phyloP scores from a whole-genome alignment of 1,140 invertebrate genomes.

The Prorops nasuta region DNA sequence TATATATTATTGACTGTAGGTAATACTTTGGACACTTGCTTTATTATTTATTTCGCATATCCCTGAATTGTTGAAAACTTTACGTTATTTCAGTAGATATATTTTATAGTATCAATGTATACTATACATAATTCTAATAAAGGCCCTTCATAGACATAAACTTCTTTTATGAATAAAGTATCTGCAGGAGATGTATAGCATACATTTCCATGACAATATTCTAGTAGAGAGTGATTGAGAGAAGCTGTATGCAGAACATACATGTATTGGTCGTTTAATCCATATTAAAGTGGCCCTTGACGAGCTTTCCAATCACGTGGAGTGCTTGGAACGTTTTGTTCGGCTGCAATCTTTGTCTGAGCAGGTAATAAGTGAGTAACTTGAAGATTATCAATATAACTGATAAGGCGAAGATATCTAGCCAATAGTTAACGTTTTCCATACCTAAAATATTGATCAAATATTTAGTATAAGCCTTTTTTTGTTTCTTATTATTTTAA shows the following conservation, averaged over 20 bases:
- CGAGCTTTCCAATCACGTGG: constrained; percentile 60
- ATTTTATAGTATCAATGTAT: not conserved
- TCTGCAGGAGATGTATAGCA: too few relatives aligned
- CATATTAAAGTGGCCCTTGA: constrained; percentile 62
- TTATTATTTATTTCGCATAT: too few relatives aligned
- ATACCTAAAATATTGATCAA: constrained; percentile 59
- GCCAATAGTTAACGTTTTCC: constrained; percentile 63
- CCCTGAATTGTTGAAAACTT: not conserved
- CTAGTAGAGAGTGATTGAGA: too few relatives aligned
- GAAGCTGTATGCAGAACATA: not conserved
- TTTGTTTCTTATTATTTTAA: too few relatives aligned
- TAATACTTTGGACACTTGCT: too few relatives aligned
- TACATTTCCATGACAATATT: too few relatives aligned
- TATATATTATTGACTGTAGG: too few relatives aligned
- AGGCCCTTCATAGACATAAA: too few relatives aligned
- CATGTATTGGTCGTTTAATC: not conserved
- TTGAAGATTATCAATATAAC: constrained; percentile 62
- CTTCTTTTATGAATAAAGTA: too few relatives aligned
- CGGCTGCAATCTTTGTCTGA: constrained; percentile 65
- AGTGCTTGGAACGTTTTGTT: constrained; percentile 67
- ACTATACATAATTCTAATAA: too few relatives aligned
- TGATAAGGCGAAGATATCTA: constrained; percentile 60
- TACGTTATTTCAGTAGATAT: not conserved
- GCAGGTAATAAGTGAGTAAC: constrained; percentile 62
- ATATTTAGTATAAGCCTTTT: too few relatives aligned